Conservation (phyloP, 2,888 invertebrate species). For the Lasioglossum calceatum region DNA sequence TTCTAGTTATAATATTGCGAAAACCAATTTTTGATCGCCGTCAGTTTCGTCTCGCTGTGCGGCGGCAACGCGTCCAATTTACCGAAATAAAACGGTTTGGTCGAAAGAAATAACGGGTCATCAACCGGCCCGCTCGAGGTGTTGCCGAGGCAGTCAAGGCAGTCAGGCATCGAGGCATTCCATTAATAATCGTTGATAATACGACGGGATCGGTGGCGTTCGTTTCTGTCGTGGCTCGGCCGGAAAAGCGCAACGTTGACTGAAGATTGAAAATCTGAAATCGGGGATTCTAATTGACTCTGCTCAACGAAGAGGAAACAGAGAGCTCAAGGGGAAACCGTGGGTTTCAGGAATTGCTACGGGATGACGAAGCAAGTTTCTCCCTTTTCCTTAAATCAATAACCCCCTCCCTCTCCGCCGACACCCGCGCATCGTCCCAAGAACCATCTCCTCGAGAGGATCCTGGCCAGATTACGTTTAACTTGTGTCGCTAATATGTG, state of each 20-base stretch:
- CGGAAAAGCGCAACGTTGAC: conserved; percentile 65
- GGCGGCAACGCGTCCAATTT: neutral
- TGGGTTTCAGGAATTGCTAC: conserved; percentile 77
- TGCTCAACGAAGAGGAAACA: conserved; percentile 68
- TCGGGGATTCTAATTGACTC: conserved; percentile 71
- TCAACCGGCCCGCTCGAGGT: neutral
- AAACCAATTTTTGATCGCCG: neutral
- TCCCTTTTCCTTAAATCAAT: conserved; percentile 75
- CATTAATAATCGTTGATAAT: conserved; percentile 62
- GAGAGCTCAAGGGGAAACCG: conserved; percentile 55
- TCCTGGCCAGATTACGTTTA: conserved; percentile 56
- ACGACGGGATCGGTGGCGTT: conserved; percentile 15
- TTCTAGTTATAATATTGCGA: neutral
- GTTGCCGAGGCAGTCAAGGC: neutral
- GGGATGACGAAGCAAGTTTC: conserved; percentile 78
- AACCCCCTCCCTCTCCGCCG: conserved; percentile 35
- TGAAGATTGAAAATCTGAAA: conserved; percentile 70
- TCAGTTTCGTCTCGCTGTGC: neutral
- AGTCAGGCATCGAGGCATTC: conserved; percentile 24
- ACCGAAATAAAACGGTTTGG: neutral
- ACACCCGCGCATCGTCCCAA: neutral
- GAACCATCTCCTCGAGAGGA: conserved; percentile 45
- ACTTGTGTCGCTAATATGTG: conserved; percentile 50
- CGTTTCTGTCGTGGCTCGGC: conserved; percentile 23
- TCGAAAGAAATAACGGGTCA: neutral